Evolutionary conservation across 2,888 invertebrate species (phyloP).

Genomic region (Podabrus alpinus): DNA sequence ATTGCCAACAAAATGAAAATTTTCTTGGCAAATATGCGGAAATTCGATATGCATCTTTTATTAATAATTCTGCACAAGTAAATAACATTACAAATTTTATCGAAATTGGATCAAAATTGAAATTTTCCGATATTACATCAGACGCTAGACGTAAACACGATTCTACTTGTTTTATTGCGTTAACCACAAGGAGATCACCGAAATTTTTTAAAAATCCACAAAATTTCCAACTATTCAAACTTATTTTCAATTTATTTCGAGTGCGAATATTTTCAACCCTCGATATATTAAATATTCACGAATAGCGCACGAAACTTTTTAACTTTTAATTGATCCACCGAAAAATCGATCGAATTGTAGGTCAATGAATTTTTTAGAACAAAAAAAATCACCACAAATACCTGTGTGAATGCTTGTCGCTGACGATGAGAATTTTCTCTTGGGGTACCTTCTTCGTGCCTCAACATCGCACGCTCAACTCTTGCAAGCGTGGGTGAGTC

Average conservation of each 20-base stretch:
- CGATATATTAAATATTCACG: not conserved
- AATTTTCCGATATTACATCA: not conserved
- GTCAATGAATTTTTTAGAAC: not conserved
- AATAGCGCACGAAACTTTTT: not conserved
- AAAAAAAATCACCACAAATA: constrained; percentile 24
- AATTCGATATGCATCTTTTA: not conserved
- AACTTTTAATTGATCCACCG: not conserved
- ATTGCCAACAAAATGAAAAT: not conserved
- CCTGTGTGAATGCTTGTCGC: constrained; percentile 51
- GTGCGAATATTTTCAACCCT: not conserved
- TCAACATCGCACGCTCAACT: constrained; percentile 62
- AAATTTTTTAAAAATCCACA: not conserved
- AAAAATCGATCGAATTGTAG: not conserved
- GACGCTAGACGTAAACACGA: not conserved
- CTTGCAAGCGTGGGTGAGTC: constrained; percentile 65
- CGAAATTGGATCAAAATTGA: not conserved
- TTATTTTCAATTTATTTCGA: not conserved
- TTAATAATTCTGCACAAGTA: not conserved
- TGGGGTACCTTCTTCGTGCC: constrained; percentile 56
- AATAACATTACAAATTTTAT: not conserved
- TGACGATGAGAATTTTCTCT: constrained; percentile 46
- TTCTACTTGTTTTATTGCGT: not conserved
- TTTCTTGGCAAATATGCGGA: not conserved
- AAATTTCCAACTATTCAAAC: not conserved
- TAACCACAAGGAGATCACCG: not conserved